Evolutionary conservation across 2,888 invertebrate species (phyloP), one percentile per base, ranked within the genome.

Genomic region (Lithophane semibrunnea): DNA sequence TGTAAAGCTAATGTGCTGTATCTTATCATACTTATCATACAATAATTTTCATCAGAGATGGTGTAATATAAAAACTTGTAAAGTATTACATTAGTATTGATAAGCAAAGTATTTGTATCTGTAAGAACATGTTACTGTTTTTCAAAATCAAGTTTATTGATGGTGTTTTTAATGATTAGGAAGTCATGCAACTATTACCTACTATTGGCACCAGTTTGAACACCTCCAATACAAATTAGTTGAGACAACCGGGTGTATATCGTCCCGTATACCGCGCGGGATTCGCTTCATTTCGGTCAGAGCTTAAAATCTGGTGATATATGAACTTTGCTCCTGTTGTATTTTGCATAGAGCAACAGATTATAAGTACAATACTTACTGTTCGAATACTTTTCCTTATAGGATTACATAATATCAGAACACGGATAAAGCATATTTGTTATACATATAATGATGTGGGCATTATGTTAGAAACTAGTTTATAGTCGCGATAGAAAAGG

Each of bases 381-480:
- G 24, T 49, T 24, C 1, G 18, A 76, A 65, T 44, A 67, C 0
- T 61, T 60, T 66, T 77, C 18, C 44, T 52, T 67, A 44, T 0
- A 37, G 60, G 16, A 64, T 58, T 29, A 37, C 49, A 54, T 29
- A n/a, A 44, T 13, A 37, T 37, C 37, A 37, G 37, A 5, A 24
- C 21, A 24, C 18, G 24, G 37, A 18, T 60, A 68, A 1, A 74
- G 13, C 12, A 47, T 24, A 37, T 44, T 56, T 42, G 16, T 64
- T n/a, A 54, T 4, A 13, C 18, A 9, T 42, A 63, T 73, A 77
- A 73, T 74, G 71, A 74, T 71, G 75, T 47, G 65, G 44, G 64
- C 42, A 67, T 84, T 78, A 72, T 72, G 73, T 76, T 54, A 56
- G 70, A 76, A 86, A 87, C 86, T 56, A 70, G 87, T 85, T 86